These are phyloP conservation scores for Leuciscus idus DNA, from an alignment of 2,113 vertebrate genomes.

Conservation along the genomic window DNA sequence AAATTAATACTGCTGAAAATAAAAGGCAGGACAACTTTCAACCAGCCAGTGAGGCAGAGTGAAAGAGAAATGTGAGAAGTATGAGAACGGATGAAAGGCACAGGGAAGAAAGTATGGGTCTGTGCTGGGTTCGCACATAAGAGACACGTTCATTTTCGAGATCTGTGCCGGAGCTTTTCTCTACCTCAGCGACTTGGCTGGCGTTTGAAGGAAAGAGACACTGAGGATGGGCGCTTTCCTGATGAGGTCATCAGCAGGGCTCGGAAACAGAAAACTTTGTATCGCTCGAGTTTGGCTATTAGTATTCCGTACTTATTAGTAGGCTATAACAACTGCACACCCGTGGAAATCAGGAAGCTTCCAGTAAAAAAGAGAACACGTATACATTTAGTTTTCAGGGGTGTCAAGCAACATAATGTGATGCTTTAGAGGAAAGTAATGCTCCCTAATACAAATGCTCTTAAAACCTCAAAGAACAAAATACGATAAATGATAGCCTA, in stretches of 20 bases:
- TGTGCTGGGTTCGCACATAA: constrained; percentile 54
- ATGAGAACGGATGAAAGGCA: constrained; percentile 57
- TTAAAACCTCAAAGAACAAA: background rate
- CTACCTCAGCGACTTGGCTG: constrained; percentile 70
- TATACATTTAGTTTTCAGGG: background rate
- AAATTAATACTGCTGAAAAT: constrained; percentile 85
- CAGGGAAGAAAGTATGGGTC: constrained; percentile 55
- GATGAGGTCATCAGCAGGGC: constrained; percentile 76
- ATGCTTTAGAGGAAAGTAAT: background rate
- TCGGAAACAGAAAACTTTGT: constrained; percentile 51
- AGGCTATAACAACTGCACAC: background rate
- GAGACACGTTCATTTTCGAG: constrained; percentile 70
- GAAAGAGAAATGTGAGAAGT: constrained; percentile 64
- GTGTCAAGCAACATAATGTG: background rate
- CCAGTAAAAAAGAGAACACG: background rate
- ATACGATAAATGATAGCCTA: no score
- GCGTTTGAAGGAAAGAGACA: constrained; percentile 55
- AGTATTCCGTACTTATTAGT: constrained; percentile 13
- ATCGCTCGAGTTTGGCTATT: constrained; percentile 38
- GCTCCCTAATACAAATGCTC: constrained; percentile 7
- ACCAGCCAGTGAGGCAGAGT: constrained; percentile 72
- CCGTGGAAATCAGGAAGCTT: background rate
- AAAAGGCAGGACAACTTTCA: constrained; percentile 86
- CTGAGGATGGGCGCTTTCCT: constrained; percentile 61
- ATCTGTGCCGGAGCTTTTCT: constrained; percentile 74